Percentiles rank a stretch among this genome's conserved stretches.
These are phyloP conservation scores for Syngnathus rostellatus DNA, from an alignment of 2,797 vertebrate genomes.

Conservation along the genomic window DNA sequence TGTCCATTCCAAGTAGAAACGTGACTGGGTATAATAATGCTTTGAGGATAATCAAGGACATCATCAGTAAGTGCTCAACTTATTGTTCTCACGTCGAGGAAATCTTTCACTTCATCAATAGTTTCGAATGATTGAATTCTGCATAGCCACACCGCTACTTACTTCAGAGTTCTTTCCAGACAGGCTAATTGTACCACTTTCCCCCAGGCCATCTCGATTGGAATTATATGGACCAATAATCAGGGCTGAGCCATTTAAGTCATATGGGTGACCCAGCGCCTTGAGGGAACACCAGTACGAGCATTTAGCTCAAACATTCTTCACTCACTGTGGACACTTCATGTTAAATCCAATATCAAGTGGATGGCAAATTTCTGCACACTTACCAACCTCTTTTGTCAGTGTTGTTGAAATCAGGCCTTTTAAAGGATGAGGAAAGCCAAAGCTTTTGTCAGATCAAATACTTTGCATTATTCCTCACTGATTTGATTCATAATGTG, in stretches of 20 bases:
- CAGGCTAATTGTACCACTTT: not conserved
- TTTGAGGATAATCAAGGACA: slow-evolving; percentile 3
- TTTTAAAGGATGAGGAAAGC: too few relatives aligned
- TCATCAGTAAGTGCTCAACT: not conserved
- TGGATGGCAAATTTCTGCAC: not conserved
- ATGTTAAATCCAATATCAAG: not conserved
- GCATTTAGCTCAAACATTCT: slow-evolving; percentile 8
- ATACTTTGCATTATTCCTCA: too few relatives aligned
- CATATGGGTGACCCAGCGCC: slow-evolving; percentile 62
- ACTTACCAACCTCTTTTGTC: not conserved
- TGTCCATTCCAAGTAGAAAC: slow-evolving; percentile 5
- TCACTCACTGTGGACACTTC: slow-evolving; percentile 8
- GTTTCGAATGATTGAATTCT: not conserved
- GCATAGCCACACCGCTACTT: not conserved
- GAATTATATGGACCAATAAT: slow-evolving; percentile 33
- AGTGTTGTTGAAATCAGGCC: not conserved
- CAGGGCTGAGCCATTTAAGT: slow-evolving; percentile 38
- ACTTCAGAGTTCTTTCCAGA: not conserved
- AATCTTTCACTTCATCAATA: not conserved
- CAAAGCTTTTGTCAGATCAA: too few relatives aligned
- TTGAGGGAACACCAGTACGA: slow-evolving; percentile 28
- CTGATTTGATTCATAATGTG: not conserved
- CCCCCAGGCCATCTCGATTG: slow-evolving; percentile 19
- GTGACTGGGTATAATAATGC: not conserved
- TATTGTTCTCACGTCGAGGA: not conserved